Evolutionary conservation across 2,797 vertebrate genomes (phyloP), one percentile per base, ranked within the genome.

Genomic region (Muscicapa comitata): DNA sequence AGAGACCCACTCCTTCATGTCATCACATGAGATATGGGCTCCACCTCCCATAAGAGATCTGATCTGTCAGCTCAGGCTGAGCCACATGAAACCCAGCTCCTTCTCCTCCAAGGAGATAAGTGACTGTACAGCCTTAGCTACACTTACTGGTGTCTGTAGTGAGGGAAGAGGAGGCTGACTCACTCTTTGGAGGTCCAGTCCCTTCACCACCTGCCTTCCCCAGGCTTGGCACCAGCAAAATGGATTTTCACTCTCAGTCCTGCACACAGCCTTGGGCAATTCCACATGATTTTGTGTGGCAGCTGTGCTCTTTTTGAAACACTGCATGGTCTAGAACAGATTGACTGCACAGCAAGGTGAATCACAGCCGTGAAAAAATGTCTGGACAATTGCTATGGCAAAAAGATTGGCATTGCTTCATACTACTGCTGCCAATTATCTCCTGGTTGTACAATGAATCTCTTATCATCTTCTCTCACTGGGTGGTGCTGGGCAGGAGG

Each of bases 391-490:
- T 42, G 65, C 77, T 91, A 21, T 45, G 42, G 76, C 81, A 86
- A 83, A 93, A 50, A 70, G 37, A 62, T 73, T 75, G 87, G 66
- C 87, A 66, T 4, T 20, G 78, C 78, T 73, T 80, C 51, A 38
- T 55, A 7, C 28, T 61, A 17, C 50, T 65, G 58, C 68, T 81
- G 87, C 89, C 95, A 96, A 31, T 66, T 88, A 70, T 26, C 72
- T 91, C 76, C 72, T 68, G 31, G 47, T 51, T 55, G 40, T 84
- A 94, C 63, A 72, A 66, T 13, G 29, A 76, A 82, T 63, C 59
- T 65, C 65, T 93, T 90, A 92, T 77, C 95, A 70, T 43, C 37
- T 81, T 66, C 65, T 53, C 85, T 48, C 94, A 94, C 90, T 68
- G 38, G 38, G 38, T 38, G 80, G 67, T 84, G 37, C 73, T 31